These are phyloP conservation scores for Channa argus DNA, from an alignment of 2,113 vertebrate genomes.

Conservation along the genomic window DNA sequence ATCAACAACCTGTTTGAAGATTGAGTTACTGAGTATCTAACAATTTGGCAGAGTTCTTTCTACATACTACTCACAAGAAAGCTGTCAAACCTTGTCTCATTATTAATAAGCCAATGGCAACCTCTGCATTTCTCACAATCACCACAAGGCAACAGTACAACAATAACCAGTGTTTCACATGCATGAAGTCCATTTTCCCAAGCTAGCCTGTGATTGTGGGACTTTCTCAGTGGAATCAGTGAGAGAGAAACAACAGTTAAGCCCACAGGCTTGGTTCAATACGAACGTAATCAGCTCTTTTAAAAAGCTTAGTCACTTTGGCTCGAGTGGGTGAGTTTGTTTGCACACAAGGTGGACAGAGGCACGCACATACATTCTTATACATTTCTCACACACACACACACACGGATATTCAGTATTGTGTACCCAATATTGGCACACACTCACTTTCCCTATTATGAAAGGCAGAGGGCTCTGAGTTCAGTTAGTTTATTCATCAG, in stretches of 20 bases:
- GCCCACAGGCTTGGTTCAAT: conserved; percentile 50
- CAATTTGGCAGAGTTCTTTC: conserved; percentile 57
- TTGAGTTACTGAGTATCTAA: conserved; percentile 50
- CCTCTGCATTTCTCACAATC: conserved; percentile 52
- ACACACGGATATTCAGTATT: conserved; percentile 20
- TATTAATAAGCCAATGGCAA: conserved; percentile 61
- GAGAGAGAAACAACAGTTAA: conserved; percentile 49
- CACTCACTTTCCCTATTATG: conserved; percentile 22
- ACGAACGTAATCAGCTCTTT: conserved; percentile 60
- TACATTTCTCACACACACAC: conserved; percentile 16
- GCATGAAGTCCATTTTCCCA: conserved; percentile 66
- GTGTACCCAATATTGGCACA: conserved; percentile 11
- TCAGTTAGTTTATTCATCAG: conserved; percentile 21
- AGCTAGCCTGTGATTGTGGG: conserved; percentile 59
- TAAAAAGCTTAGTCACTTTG: conserved; percentile 52
- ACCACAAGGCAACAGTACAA: conserved; percentile 64
- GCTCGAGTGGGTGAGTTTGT: conserved; percentile 53
- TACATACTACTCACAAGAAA: conserved; percentile 65
- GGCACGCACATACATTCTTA: conserved; percentile 30
- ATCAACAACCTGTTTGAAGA: conserved; percentile 50
- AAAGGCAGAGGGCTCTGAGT: conserved; percentile 12
- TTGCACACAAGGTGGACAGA: conserved; percentile 48
- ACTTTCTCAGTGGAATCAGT: conserved; percentile 76
- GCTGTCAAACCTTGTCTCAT: conserved; percentile 50
- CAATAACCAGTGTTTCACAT: conserved; percentile 63